phyloP scores from a whole-genome alignment of 1,140 invertebrate species.

The Dufourea novaeangliae region DNA sequence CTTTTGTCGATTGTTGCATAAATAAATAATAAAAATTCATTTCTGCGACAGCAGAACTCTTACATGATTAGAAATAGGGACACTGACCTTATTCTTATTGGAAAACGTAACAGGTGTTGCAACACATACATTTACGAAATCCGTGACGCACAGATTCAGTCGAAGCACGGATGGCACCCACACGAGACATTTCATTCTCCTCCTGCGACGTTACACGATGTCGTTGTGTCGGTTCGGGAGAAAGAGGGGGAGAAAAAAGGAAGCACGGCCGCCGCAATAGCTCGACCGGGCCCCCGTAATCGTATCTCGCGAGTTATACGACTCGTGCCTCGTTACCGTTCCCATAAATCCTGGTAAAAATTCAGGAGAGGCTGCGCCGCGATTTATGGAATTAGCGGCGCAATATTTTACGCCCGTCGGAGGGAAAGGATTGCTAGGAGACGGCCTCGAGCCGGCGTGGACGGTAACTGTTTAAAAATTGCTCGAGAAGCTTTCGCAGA shows the following conservation, averaged over 20 bases:
- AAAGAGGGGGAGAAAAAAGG: neutral
- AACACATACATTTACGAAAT: neutral
- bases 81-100: too few relatives aligned
- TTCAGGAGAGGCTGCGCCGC: slow-evolving; percentile 13
- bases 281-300: slow-evolving; percentile 15
- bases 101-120: neutral
- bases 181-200: neutral
- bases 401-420: slow-evolving; percentile 5
- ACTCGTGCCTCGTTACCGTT: slow-evolving; percentile 33
- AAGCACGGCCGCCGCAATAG: neutral
- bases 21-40: too few relatives aligned
- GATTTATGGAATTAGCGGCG: slow-evolving; percentile 33
- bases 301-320: slow-evolving; percentile 19
- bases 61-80: too few relatives aligned
- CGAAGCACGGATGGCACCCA: neutral
- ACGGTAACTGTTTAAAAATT: too few relatives aligned
- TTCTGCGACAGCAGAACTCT: too few relatives aligned
- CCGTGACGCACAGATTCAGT: neutral
- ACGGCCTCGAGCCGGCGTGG: too few relatives aligned
- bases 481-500: too few relatives aligned
- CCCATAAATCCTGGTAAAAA: slow-evolving; percentile 36
- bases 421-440: slow-evolving; percentile 1
- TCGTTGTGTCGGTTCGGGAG: too few relatives aligned
- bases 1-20: too few relatives aligned
- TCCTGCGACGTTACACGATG: neutral